Percentiles rank a stretch among this genome's conserved stretches.
These are phyloP conservation scores for Trinorchestia longiramus DNA, from an alignment of 1,140 invertebrate genomes.

Conservation along the genomic window DNA sequence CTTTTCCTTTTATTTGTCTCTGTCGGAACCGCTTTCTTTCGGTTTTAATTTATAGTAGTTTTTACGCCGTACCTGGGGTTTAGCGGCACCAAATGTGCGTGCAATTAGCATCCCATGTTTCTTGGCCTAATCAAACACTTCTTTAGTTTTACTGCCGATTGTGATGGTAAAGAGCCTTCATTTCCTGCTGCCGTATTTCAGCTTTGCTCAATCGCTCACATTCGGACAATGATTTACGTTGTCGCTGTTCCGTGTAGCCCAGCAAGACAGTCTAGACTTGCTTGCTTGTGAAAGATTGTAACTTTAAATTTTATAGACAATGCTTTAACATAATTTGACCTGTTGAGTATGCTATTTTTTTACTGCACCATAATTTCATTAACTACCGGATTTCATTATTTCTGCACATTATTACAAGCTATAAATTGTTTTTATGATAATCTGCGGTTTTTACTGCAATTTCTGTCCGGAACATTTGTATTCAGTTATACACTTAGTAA, in stretches of 20 bases:
- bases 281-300: neutral
- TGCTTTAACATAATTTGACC: neutral
- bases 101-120: slow-evolving; percentile 49
- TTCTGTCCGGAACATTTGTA: neutral
- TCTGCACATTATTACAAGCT: too few species aligned
- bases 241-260: neutral
- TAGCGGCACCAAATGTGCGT: neutral
- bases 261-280: neutral
- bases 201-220: slow-evolving; percentile 45
- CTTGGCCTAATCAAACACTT: slow-evolving; percentile 42
- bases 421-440: too few species aligned
- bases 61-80: neutral
- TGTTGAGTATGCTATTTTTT: too few species aligned
- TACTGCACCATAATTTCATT: too few species aligned
- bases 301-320: neutral
- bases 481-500: neutral
- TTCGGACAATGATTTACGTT: neutral
- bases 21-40: neutral
- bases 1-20: neutral
- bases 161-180: slow-evolving; percentile 47
- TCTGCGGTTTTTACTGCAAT: too few species aligned
- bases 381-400: too few species aligned
- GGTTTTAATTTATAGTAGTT: neutral
- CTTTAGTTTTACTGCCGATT: neutral
- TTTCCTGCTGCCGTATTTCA: slow-evolving; percentile 40